Conservation (phyloP, 2,888 invertebrate species). For the Entomobrya proxima region DNA sequence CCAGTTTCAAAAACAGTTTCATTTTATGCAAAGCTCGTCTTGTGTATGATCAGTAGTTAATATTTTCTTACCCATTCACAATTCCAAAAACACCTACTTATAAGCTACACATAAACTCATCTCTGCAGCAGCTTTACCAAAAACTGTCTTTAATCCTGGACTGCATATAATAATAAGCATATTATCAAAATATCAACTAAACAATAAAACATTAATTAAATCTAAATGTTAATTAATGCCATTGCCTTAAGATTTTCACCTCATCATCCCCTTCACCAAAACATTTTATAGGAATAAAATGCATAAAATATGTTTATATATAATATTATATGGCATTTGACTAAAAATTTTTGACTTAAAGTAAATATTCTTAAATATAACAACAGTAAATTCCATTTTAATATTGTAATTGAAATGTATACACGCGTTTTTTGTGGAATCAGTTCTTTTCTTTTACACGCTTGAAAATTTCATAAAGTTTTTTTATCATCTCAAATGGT, state of each 20-base stretch:
- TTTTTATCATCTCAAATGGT: slow-evolving; percentile 13
- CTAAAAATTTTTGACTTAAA: slow-evolving; percentile 63
- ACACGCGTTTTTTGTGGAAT: slow-evolving; percentile 36
- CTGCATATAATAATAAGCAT: background rate
- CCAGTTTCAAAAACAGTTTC: slow-evolving; percentile 16
- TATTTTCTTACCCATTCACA: background rate
- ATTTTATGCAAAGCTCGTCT: slow-evolving; percentile 43
- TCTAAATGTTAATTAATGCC: slow-evolving; percentile 60
- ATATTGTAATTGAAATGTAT: slow-evolving; percentile 26
- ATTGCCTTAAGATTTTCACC: slow-evolving; percentile 47
- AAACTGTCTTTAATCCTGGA: slow-evolving; percentile 15
- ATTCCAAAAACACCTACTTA: background rate
- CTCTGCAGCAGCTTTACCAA: slow-evolving; percentile 16
- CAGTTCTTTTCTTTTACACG: slow-evolving; percentile 40
- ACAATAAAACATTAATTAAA: slow-evolving; percentile 63
- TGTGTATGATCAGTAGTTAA: background rate
- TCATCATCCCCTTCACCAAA: slow-evolving; percentile 37
- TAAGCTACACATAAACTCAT: too few relatives aligned
- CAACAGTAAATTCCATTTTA: background rate
- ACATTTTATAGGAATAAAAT: background rate
- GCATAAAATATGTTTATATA: background rate
- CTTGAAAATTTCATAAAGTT: background rate
- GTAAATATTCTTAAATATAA: slow-evolving; percentile 42
- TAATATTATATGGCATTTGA: slow-evolving; percentile 59
- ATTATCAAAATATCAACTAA: background rate